Evolutionary conservation across 2,888 invertebrate species (phyloP).

Genomic region (Brenthis ino): DNA sequence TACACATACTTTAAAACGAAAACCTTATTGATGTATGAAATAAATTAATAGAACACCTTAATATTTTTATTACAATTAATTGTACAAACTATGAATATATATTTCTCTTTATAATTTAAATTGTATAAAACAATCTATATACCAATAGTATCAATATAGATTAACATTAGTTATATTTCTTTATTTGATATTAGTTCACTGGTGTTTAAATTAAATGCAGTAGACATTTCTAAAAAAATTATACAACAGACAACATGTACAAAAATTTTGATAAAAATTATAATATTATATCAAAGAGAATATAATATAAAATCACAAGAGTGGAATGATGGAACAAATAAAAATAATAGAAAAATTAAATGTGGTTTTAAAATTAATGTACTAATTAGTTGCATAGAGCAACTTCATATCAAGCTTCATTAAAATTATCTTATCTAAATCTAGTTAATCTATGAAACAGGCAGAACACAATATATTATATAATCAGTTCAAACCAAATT

Average conservation of each 20-base stretch:
- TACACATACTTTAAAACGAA: too few species aligned
- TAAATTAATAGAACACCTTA: too few species aligned
- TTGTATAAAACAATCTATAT: too few species aligned
- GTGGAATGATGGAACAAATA: background rate
- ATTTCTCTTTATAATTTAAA: too few species aligned
- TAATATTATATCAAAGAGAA: too few species aligned
- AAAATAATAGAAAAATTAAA: background rate
- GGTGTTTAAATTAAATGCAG: background rate
- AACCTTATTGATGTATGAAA: too few species aligned
- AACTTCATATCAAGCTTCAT: constrained; percentile 22
- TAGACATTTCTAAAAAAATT: background rate
- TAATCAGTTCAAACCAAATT: constrained; percentile 2
- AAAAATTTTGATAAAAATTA: background rate
- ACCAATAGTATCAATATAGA: background rate
- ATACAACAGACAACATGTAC: background rate
- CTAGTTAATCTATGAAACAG: constrained; percentile 8
- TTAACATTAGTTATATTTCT: constrained; percentile 7
- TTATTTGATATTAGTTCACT: constrained; percentile 11
- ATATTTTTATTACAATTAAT: too few species aligned
- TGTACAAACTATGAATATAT: too few species aligned
- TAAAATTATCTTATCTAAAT: constrained; percentile 27
- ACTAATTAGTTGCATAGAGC: background rate
- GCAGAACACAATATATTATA: constrained; percentile 14
- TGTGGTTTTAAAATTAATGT: background rate
- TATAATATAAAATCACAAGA: too few species aligned